A percentile compares a stretch with the other conserved stretches of the same genome.
phyloP scores from a whole-genome alignment of 1,140 invertebrate genomes.

The Listronotus bonariensis region DNA sequence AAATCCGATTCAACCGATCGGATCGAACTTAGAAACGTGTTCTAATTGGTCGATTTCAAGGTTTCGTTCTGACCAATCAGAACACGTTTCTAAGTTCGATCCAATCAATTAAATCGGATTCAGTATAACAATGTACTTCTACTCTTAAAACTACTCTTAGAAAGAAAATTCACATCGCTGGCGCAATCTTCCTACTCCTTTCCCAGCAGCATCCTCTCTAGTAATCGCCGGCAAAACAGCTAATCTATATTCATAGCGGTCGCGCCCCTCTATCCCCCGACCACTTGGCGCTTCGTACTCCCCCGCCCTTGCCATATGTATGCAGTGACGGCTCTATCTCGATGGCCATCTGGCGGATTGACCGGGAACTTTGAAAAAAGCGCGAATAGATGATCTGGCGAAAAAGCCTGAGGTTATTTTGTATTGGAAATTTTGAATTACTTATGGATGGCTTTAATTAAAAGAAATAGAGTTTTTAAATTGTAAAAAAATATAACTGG shows the following conservation, averaged over 20 bases:
- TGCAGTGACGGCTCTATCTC: constrained; percentile 47
- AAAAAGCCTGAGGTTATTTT: neutral
- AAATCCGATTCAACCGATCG: too few species aligned
- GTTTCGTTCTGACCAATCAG: too few species aligned
- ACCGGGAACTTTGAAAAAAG: constrained; percentile 18
- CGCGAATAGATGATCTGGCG: neutral
- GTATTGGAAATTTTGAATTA: neutral
- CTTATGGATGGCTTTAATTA: too few species aligned
- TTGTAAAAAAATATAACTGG: too few species aligned
- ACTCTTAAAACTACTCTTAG: too few species aligned
- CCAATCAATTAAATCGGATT: too few species aligned
- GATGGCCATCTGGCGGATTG: constrained; percentile 46
- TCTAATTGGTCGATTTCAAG: too few species aligned
- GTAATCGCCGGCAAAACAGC: constrained; percentile 48
- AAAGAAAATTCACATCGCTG: constrained; percentile 9
- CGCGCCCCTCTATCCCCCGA: constrained; percentile 31
- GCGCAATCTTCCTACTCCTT: constrained; percentile 8
- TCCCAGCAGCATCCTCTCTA: constrained; percentile 28
- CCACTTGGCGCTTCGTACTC: neutral
- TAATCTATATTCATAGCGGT: constrained; percentile 53
- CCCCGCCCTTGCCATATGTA: constrained; percentile 27
- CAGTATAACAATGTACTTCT: too few species aligned
- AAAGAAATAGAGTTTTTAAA: too few species aligned
- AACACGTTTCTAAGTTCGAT: too few species aligned
- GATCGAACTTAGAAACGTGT: too few species aligned